These are phyloP conservation scores for Cacajao melanocephalus DNA, from an alignment of 2,797 vertebrate genomes.

Conservation along the genomic window DNA sequence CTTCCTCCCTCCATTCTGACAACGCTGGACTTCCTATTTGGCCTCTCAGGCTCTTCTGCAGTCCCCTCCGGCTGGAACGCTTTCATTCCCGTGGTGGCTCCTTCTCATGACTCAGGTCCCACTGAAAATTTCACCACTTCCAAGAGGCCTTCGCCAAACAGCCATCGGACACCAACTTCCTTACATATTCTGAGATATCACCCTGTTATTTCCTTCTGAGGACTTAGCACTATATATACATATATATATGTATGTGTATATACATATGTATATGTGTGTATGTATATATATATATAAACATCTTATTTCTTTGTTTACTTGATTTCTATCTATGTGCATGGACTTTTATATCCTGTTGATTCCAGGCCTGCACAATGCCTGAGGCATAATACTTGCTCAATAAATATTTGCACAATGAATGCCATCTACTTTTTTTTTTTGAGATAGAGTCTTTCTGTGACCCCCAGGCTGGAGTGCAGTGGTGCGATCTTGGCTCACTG, in stretches of 20 bases:
- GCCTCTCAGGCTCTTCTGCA: neutral
- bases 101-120: neutral
- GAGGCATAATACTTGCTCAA: neutral
- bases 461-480: no score
- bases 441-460: no score
- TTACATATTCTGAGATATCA: neutral
- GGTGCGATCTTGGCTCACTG: no score
- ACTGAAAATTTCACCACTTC: neutral
- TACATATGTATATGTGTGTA: no score
- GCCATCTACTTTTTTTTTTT: no score
- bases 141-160: neutral
- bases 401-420: neutral
- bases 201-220: neutral
- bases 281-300: neutral
- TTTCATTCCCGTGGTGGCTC: neutral
- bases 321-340: neutral
- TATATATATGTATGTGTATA: no score
- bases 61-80: neutral
- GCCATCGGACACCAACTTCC: neutral
- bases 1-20: fast-evolving
- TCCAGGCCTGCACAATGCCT: neutral
- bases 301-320: neutral
- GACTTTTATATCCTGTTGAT: neutral
- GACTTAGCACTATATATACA: neutral
- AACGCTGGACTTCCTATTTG: fast-evolving